These are phyloP conservation scores for Sminthurides aquaticus DNA, from an alignment of 2,888 invertebrate species.

Conservation along the genomic window DNA sequence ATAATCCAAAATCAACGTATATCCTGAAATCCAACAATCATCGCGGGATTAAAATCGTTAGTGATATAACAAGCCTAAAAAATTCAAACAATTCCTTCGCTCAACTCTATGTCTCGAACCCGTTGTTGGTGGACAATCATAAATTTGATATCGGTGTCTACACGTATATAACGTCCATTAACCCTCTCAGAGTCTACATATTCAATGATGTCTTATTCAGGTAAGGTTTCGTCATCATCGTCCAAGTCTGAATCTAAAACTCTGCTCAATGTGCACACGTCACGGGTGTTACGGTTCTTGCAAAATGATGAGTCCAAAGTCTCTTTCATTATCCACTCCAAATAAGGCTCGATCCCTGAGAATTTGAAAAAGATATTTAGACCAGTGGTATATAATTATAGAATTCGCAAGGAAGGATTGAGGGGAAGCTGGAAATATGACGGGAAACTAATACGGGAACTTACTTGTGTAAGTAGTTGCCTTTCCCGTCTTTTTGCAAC, in stretches of 20 bases:
- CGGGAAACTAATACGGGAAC: too few species aligned
- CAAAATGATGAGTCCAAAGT: background rate
- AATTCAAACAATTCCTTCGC: slow-evolving; percentile 45
- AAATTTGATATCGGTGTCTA: slow-evolving; percentile 97
- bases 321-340: background rate
- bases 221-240: slow-evolving; percentile 48
- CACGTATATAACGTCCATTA: slow-evolving; percentile 78
- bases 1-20: slow-evolving; percentile 66
- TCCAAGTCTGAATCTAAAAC: background rate
- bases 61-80: slow-evolving; percentile 52
- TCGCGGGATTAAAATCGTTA: slow-evolving; percentile 68
- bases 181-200: slow-evolving; percentile 81
- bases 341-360: background rate
- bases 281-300: background rate
- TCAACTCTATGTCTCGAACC: slow-evolving; percentile 64
- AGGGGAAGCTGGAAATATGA: background rate
- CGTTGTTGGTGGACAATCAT: slow-evolving; percentile 81
- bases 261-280: background rate
- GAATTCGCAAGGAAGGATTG: background rate
- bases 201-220: slow-evolving; percentile 84
- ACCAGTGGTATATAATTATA: background rate
- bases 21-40: slow-evolving; percentile 90
- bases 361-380: too few species aligned
- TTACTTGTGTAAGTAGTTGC: slow-evolving; percentile 14
- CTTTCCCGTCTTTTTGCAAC: slow-evolving; percentile 13